These are phyloP conservation scores for Corythoichthys intestinalis DNA, from an alignment of 2,113 vertebrate species.

Conservation along the genomic window DNA sequence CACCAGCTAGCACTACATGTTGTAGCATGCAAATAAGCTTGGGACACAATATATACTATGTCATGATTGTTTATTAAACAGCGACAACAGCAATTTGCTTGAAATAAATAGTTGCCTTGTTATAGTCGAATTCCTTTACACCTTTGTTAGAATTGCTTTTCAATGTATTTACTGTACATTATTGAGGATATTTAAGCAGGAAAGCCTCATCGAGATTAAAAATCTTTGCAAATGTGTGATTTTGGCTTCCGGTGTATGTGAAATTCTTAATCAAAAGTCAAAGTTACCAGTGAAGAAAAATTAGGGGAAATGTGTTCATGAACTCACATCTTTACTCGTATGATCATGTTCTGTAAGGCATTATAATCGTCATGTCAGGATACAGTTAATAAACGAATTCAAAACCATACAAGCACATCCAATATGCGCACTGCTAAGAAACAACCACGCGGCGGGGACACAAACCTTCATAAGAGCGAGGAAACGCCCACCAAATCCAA, in stretches of 20 bases:
- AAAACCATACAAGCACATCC: not conserved
- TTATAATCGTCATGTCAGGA: too few species aligned
- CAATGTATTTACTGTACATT: not conserved
- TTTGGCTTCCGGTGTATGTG: not conserved
- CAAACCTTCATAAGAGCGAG: conserved; percentile 6
- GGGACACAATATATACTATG: not conserved
- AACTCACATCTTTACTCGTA: too few species aligned
- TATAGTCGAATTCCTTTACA: not conserved
- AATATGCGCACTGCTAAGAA: not conserved
- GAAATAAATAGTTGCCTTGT: not conserved
- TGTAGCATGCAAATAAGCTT: not conserved
- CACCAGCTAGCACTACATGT: not conserved
- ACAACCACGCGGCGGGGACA: conserved; percentile 54
- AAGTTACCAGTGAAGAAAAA: not conserved
- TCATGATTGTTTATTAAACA: conserved; percentile 4
- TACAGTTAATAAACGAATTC: too few species aligned
- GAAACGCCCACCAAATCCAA: not conserved
- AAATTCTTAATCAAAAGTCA: not conserved
- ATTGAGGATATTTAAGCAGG: too few species aligned
- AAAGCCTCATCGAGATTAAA: too few species aligned
- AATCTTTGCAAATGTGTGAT: not conserved
- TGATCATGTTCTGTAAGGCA: too few species aligned
- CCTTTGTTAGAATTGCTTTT: not conserved
- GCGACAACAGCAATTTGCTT: not conserved
- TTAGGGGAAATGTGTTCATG: not conserved